A percentile compares a stretch with the other conserved stretches of the same genome.
These are phyloP conservation scores for Bettongia penicillata DNA, from an alignment of 2,113 vertebrate genomes.

Conservation along the genomic window DNA sequence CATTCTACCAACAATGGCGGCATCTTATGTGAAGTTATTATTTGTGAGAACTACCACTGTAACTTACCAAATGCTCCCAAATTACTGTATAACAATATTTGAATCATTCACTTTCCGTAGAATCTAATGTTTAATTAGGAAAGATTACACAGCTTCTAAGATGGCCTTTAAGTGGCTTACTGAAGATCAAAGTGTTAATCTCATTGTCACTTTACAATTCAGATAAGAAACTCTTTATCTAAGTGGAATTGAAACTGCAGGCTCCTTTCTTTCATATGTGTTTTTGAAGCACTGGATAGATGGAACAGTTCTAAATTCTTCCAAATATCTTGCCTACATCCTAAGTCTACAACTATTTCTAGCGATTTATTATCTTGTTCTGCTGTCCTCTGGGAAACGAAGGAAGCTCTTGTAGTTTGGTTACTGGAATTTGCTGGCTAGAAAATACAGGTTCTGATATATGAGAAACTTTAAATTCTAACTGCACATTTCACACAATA, in stretches of 20 bases:
- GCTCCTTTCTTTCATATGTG: slow-evolving; percentile 37
- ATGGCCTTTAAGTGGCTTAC: slow-evolving; percentile 7
- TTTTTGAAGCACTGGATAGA: slow-evolving; percentile 46
- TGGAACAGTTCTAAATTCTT: slow-evolving; percentile 62
- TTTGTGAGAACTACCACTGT: slow-evolving; percentile 25
- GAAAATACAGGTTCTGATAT: background rate
- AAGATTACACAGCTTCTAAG: slow-evolving; percentile 21
- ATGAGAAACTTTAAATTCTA: slow-evolving; percentile 42
- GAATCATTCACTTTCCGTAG: slow-evolving; percentile 53
- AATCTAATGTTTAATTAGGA: slow-evolving; percentile 31
- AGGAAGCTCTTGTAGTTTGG: slow-evolving; percentile 42
- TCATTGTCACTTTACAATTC: slow-evolving; percentile 41
- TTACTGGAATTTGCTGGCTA: background rate
- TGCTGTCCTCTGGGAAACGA: slow-evolving; percentile 60
- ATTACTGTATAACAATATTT: slow-evolving; percentile 45
- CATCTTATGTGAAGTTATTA: slow-evolving; percentile 54
- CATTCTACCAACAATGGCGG: background rate
- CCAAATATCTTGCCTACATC: slow-evolving; percentile 50
- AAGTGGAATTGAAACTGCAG: slow-evolving; percentile 50
- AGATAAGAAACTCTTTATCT: slow-evolving; percentile 39
- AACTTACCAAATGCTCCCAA: slow-evolving; percentile 58
- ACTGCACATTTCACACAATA: slow-evolving; percentile 4
- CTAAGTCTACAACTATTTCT: slow-evolving; percentile 38
- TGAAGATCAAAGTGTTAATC: slow-evolving; percentile 37
- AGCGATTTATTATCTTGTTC: slow-evolving; percentile 62